Base-by-base conservation (phyloP, 1,140 invertebrate species). In the Oedothorax gibbosus region DNA sequence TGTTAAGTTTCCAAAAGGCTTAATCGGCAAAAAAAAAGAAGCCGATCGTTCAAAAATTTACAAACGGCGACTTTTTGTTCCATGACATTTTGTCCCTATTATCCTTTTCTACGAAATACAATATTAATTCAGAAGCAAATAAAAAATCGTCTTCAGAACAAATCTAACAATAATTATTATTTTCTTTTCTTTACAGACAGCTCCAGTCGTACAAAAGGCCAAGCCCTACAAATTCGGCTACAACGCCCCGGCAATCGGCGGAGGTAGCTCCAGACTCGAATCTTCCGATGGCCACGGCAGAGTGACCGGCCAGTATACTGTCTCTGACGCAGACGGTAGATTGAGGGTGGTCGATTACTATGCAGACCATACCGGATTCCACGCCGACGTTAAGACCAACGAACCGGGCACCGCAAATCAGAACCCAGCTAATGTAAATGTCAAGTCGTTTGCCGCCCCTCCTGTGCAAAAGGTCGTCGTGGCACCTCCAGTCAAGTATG, bases 281-380 rank as follows among this genome's bases (percentile, higher is more conserved):
- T 56, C 54, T 7, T 66, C 77, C 6, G 86, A 88, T 57, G 87
- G 79, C 10, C 54, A 71, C 62, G 87, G 87, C 14, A 12, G 64
- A 9, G 86, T 88, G 10, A 66, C 50, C 9, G 88, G 88, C 64
- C 69, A 85, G 10, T 89, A 89, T 76, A 86, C 77, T 1, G 85
- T 89, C 0, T 60, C 85, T 12, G 83, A 87, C 11, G 87, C 87
- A 7, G 87, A 88, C 66, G 89, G 89, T 0, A 66, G 83, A 0
- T 62, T 85, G 3, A 84, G 89, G 53, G 78, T 88, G 20, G 89
- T 89, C 11, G 88, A 88, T 2, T 90, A 90, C 84, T 86, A 88
- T n/a, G 88, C 89, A 8, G 89, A 89, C 76, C 87, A 89, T 15
- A 81, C 87, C 9, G 89, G 89, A 18, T 90, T 88, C 86, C 80